Evolutionary conservation across 2,797 vertebrate genomes (phyloP), one percentile per base, ranked within the genome.

Genomic region (Danio albolineatus): DNA sequence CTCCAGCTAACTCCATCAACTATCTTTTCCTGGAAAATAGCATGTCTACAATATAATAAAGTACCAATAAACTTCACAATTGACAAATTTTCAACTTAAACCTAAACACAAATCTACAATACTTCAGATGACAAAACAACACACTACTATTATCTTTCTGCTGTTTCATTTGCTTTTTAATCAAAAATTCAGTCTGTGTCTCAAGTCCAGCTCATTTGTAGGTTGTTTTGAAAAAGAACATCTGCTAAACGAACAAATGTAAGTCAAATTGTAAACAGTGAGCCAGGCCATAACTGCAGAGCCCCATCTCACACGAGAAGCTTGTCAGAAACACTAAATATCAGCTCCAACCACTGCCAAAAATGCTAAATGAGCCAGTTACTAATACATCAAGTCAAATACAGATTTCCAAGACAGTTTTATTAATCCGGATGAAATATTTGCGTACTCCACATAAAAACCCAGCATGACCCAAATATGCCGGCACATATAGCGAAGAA

Each of bases 401-500:
- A 5, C 13, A 62, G 12, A 38, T 44, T 72, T 48, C 28, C 2
- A 56, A 74, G 7, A 60, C 61, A 48, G 41, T 73, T 78, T 62
- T 54, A 74, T 74, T 78, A 78, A 78, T 80, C 78, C 12, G 49
- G 75, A 56, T 78, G 46, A 73, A 81, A 69, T 61, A 73, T 77
- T 59, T 54, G 17, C 78, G 43, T 67, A 76, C 44, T 41, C n/a
- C 66, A 74, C 86, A 85, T 82, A 83, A 86, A 44, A 80, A 67
- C 79, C 79, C 78, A 82, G 44, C 44, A 61, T 62, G 83, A 84
- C 16, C 71, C 74, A 85, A 83, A 87, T 78, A 73, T 65, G 17
- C 60, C 41, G 74, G 79, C 76, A 84, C 83, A 84, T 73, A 39
- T 73, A 66, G 78, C 79, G 62, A 82, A 81, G 75, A 59, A 82